phyloP scores from a whole-genome alignment of 2,797 vertebrate species.

The Clamator glandarius region DNA sequence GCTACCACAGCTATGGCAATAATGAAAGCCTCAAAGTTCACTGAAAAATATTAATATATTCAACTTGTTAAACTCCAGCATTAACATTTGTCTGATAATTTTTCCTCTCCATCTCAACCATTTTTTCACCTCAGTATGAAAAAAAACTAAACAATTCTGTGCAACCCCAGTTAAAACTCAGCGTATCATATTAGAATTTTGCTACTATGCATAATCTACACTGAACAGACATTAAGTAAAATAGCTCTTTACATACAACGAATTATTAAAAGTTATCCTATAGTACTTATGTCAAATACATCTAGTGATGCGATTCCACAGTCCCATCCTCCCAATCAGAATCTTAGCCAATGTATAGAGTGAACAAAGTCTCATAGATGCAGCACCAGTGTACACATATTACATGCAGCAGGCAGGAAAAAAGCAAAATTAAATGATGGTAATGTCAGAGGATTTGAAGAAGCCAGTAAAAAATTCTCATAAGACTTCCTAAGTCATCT shows the following conservation, averaged over 20 bases:
- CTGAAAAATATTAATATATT: slow-evolving; percentile 72
- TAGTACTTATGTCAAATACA: background rate
- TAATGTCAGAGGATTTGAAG: background rate
- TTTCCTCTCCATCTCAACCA: background rate
- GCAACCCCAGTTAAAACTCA: background rate
- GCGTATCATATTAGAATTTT: background rate
- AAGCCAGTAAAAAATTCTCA: background rate
- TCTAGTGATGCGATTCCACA: background rate
- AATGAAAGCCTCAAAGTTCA: slow-evolving; percentile 89
- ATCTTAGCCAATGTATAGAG: background rate
- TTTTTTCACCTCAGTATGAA: background rate
- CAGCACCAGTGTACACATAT: background rate
- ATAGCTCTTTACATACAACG: background rate
- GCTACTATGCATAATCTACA: background rate
- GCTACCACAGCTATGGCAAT: slow-evolving; percentile 82
- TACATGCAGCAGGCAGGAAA: background rate
- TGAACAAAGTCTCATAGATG: background rate
- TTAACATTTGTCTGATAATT: background rate
- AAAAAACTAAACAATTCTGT: background rate
- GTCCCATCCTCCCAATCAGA: background rate
- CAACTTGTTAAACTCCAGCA: background rate
- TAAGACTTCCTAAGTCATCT: background rate
- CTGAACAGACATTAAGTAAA: background rate
- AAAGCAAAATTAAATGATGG: background rate
- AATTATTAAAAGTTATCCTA: background rate